Conservation (phyloP, 2,888 invertebrate species). For the Drosophila neotestacea region DNA sequence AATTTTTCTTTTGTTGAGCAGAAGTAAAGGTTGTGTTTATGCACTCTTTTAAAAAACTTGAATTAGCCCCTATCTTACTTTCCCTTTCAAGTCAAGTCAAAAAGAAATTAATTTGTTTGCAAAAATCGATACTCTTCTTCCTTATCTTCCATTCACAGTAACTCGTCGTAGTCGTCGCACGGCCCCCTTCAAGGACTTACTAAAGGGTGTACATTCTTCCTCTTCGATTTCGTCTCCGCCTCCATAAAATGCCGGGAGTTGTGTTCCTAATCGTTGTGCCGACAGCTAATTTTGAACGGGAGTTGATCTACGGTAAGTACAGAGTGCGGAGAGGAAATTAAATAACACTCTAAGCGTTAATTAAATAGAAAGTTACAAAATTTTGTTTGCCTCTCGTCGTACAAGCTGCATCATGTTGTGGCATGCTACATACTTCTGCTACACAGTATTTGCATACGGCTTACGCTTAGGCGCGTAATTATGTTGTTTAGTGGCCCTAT, state of each 20-base stretch:
- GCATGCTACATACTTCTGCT: conserved; percentile 42
- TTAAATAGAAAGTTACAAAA: conserved; percentile 75
- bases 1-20: conserved; percentile 1
- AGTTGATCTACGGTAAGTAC: conserved; percentile 84
- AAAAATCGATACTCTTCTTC: conserved; percentile 62
- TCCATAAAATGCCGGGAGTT: conserved; percentile 87
- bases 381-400: conserved; percentile 53
- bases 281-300: conserved; percentile 89
- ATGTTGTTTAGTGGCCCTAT: conserved; percentile 81
- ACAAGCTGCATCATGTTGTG: conserved; percentile 38
- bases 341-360: conserved; percentile 65
- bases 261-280: conserved; percentile 90
- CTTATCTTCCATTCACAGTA: conserved; percentile 40
- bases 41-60: background rate
- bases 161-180: background rate
- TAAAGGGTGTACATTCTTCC: background rate
- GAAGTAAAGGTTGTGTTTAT: background rate
- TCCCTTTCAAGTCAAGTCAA: background rate
- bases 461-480: conserved; percentile 69
- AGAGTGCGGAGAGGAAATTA: conserved; percentile 53
- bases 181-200: background rate
- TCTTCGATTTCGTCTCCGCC: background rate
- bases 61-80: background rate
- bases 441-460: conserved; percentile 46
- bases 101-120: conserved; percentile 51